A percentile compares a stretch with the other conserved stretches of the same genome.
Conservation (phyloP, 1,140 invertebrate species). For the Plectrocnemia conspersa region DNA sequence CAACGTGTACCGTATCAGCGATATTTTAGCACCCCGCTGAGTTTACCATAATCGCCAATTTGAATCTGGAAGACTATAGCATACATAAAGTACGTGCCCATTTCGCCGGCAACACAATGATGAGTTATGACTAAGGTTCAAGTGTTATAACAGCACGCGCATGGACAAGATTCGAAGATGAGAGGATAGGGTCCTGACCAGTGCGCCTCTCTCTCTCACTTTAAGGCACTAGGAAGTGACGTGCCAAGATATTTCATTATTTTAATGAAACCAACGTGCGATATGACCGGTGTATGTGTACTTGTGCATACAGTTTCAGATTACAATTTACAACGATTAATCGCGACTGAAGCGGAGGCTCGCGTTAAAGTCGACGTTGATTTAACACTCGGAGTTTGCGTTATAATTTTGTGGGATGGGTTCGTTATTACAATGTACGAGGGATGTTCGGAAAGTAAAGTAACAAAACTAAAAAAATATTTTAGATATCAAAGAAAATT, state of each 20-base stretch:
- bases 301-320: background rate
- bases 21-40: constrained; percentile 11
- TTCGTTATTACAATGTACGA: no score
- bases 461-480: no score
- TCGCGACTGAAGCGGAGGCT: no score
- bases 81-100: constrained; percentile 14
- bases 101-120: constrained; percentile 11
- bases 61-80: constrained; percentile 11
- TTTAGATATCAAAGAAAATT: no score
- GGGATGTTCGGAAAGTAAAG: no score
- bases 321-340: no score
- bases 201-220: no score
- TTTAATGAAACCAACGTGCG: background rate
- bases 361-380: no score
- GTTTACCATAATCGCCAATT: constrained; percentile 17
- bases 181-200: background rate
- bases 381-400: no score
- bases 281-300: background rate
- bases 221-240: background rate
- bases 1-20: constrained; percentile 1
- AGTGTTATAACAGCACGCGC: constrained; percentile 15
- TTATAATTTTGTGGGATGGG: no score
- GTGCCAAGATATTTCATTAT: background rate
- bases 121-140: constrained; percentile 17
- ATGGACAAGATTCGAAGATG: constrained; percentile 6